Evolutionary conservation across 1,140 invertebrate species (phyloP), one percentile per base, ranked within the genome.

Genomic region (Hermetia illucens): DNA sequence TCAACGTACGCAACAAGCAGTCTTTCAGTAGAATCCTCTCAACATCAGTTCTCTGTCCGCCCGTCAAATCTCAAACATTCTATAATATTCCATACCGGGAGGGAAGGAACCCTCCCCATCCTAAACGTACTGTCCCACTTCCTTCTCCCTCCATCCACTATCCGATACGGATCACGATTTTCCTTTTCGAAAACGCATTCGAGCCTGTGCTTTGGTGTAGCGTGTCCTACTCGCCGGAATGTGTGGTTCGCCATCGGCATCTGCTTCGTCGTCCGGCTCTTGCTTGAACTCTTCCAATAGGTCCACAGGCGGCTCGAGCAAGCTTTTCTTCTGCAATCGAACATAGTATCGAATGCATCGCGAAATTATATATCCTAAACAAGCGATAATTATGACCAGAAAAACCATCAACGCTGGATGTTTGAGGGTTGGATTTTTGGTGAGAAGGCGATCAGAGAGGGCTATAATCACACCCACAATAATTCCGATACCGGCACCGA

Each of bases 401-500:
- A 71, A 51, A 13, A 67, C 66, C 68, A 75, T 75, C 24, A 75
- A 42, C 21, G 75, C 42, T 30, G 72, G 71, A 62, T 75, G 67
- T 71, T 75, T 67, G 46, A 79, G 55, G 39, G 75, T 74, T 20
- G 79, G 77, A 55, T 71, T 74, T 39, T 70, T 58, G 38, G 78
- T 73, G 38, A 77, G 64, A 33, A 72, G 66, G 46, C 74, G 76
- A 57, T 84, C 81, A 40, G 72, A 68, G 38, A 83, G 67, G 34
- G 82, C 77, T 36, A 84, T 67, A 31, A 67, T 55, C 38, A 82
- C 73, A 34, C 82, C 81, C 22, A 82, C 50, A 38, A 81, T 70
- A 27, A 83, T 69, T 31, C 82, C 82, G 45, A 82, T 58, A 17
- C 74, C 79, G 46, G 77, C 74, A 43, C 78, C 79, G 15, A 83